Conservation (phyloP, 2,113 vertebrate genomes). For the Ptychochromis oligacanthus region DNA sequence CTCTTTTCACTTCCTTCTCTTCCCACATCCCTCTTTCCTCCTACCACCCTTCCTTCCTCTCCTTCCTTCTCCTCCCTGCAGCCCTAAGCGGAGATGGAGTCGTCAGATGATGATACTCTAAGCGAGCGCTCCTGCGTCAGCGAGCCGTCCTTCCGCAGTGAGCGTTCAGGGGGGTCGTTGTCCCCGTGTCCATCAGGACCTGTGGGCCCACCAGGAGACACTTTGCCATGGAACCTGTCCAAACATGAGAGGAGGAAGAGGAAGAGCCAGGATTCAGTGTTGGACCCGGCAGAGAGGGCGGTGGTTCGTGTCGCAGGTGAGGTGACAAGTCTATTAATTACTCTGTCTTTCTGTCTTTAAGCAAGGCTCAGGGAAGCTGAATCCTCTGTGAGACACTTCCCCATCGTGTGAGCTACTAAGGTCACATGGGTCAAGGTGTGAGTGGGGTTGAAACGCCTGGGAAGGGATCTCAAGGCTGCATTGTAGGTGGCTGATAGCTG, state of each 20-base stretch:
- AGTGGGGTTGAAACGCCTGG: too few relatives aligned
- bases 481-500: too few relatives aligned
- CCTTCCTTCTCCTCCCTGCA: conserved; percentile 16
- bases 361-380: not conserved
- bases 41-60: not conserved
- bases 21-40: not conserved
- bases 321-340: conserved; percentile 30
- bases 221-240: conserved; percentile 96
- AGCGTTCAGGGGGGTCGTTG: conserved; percentile 92
- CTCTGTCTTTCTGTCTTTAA: not conserved
- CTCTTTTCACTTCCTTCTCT: conserved; percentile 25
- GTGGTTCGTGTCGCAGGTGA: conserved; percentile 97
- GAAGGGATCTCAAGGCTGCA: too few relatives aligned
- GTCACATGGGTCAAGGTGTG: fast-evolving
- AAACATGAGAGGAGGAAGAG: conserved; percentile 95
- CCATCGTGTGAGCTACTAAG: fast-evolving
- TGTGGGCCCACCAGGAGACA: conserved; percentile 90
- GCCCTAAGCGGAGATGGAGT: conserved; percentile 85
- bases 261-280: conserved; percentile 95
- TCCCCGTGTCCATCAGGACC: conserved; percentile 88
- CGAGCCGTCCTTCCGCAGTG: conserved; percentile 90
- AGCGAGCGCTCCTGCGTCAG: conserved; percentile 93
- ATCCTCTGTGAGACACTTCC: not conserved
- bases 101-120: conserved; percentile 96
- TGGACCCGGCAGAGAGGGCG: conserved; percentile 97